Base-by-base conservation (phyloP, 1,140 invertebrate species). In the Temnothorax nylanderi region DNA sequence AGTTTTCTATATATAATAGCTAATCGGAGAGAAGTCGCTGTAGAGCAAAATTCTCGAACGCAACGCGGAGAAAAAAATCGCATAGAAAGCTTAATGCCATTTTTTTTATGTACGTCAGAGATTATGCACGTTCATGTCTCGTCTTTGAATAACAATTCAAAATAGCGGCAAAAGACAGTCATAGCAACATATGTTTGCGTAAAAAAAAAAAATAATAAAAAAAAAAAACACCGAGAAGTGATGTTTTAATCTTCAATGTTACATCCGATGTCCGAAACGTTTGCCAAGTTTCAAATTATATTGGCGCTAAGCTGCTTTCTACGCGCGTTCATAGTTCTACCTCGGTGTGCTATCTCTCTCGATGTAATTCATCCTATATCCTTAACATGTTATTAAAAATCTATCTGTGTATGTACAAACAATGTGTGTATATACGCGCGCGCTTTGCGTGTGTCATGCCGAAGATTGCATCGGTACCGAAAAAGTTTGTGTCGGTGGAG, bases 321-420 rank as follows among this genome's bases (percentile, higher is more conserved):
- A 32, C 65, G 26, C 44, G 18, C 34, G 34, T 75, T 85, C 34
- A 26, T 44, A 76, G 10, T 74, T 47, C 13, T 67, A 54, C 18
- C 69, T 67, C 54, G 32, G 34, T 67, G 32, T 37, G 34, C 47
- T 58, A 76, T 78, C 32, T 89, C 41, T 89, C 51, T 44, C 88
- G 44, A 78, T 89, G 89, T 69, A 87, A 90, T 89, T 90, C 75
- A 58, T 34, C 69, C 85, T 90, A 89, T 89, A 65, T 78, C 10
- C 56, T 78, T 90, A 90, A 92, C 67, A 85, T 85, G 78, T 60
- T 56, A 72, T 87, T 91, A 92, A 72, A 91, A 90, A 89, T 89
- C 65, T 92, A 92, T 82, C 81, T 88, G 76, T 90, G 87, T 92
- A 91, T 92, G 69, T 91, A 92, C 90, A 92, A 91, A 92, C 86